Conservation (phyloP, 1,140 invertebrate species). For the Pseudomyrmex pallidus region DNA sequence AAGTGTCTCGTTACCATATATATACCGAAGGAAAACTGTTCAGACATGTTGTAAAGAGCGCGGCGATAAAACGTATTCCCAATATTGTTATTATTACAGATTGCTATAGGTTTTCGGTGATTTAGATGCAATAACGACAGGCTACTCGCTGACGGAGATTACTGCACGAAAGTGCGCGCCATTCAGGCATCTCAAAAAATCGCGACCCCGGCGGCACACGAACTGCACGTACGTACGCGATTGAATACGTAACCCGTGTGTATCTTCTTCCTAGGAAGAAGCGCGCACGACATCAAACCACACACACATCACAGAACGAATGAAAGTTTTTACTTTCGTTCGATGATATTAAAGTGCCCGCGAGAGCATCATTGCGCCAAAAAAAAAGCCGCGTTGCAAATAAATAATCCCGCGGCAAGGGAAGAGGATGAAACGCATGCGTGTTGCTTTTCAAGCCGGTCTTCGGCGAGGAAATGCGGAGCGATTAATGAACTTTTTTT, state of each 20-base stretch:
- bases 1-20: conserved; percentile 7
- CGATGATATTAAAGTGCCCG: conserved; percentile 40
- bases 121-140: neutral
- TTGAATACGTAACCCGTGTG: conserved; percentile 36
- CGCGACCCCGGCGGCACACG: conserved; percentile 8
- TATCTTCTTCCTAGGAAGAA: conserved; percentile 58
- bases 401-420: conserved; percentile 38
- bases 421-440: neutral
- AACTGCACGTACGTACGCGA: conserved; percentile 21
- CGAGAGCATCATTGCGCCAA: neutral
- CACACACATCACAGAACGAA: neutral
- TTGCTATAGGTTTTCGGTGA: neutral
- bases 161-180: conserved; percentile 10
- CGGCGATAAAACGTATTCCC: no score
- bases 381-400: neutral
- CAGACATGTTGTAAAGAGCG: no score
- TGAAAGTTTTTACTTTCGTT: conserved; percentile 62
- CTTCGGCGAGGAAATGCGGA: no score
- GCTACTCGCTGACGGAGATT: neutral
- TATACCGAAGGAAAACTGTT: neutral
- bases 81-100: neutral
- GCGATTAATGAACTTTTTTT: no score
- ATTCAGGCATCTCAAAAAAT: conserved; percentile 42
- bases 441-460: no score
- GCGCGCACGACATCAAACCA: conserved; percentile 7